These are phyloP conservation scores for Anthopleura sola DNA, from an alignment of 64 coral and sea anemone genomes.

Conservation along the genomic window DNA sequence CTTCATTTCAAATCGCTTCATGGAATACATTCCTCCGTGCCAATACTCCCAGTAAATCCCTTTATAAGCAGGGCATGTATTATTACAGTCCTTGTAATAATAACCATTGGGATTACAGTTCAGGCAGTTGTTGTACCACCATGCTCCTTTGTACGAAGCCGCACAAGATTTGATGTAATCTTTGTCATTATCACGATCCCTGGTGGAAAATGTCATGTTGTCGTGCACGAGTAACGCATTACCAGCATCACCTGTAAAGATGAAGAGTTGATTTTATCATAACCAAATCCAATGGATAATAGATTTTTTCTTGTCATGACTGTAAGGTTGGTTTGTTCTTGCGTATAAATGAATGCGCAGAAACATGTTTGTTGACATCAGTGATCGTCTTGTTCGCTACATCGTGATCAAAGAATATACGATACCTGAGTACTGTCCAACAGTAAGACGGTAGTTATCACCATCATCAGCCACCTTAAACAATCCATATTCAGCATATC, in stretches of 20 bases:
- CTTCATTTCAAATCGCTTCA: constrained; percentile 21
- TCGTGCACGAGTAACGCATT: no score
- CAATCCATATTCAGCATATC: constrained; percentile 11
- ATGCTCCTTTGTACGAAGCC: background rate
- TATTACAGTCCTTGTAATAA: background rate
- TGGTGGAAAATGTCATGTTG: no score
- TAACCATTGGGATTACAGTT: constrained; percentile 6
- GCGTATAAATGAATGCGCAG: no score
- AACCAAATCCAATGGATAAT: no score
- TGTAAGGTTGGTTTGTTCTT: no score
- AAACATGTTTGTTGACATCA: no score
- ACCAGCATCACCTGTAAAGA: no score
- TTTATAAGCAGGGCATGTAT: background rate
- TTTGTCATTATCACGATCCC: background rate
- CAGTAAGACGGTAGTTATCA: background rate
- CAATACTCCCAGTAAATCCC: constrained; percentile 15
- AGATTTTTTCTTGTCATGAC: no score
- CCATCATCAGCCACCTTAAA: background rate
- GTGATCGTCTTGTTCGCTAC: no score
- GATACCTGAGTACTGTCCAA: background rate
- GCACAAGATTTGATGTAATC: background rate
- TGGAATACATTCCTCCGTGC: background rate
- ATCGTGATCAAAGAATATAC: no score
- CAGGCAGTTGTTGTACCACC: constrained; percentile 15
- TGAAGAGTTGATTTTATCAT: no score